These are phyloP conservation scores for Brachyhypopomus gauderio DNA, from an alignment of 2,113 vertebrate species.

Conservation along the genomic window DNA sequence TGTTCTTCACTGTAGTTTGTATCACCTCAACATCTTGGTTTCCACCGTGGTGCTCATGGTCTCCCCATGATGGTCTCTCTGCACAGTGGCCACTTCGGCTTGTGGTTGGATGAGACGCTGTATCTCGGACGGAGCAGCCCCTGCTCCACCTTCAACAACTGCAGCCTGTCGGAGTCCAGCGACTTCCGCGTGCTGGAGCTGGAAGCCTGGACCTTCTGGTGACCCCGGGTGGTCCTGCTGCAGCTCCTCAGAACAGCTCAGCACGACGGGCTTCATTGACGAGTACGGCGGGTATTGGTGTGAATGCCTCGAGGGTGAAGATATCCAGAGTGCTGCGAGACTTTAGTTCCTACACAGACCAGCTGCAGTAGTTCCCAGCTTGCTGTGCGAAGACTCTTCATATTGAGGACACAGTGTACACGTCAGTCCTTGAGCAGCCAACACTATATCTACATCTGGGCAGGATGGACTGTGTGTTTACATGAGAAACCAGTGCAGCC, in stretches of 20 bases:
- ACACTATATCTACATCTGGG: background rate
- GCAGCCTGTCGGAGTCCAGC: constrained; percentile 73
- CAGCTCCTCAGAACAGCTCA: background rate
- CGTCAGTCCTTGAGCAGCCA: background rate
- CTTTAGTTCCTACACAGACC: background rate
- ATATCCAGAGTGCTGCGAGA: background rate
- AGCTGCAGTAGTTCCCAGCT: background rate
- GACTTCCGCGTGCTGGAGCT: constrained; percentile 79
- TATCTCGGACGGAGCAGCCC: constrained; percentile 77
- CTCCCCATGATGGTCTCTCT: background rate
- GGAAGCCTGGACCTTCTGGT: constrained; percentile 80
- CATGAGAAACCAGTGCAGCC: background rate
- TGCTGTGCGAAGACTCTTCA: background rate
- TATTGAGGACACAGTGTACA: background rate
- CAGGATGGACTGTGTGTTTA: background rate
- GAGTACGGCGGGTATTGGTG: background rate
- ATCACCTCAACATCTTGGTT: no score
- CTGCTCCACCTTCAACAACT: constrained; percentile 80
- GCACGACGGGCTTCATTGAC: background rate
- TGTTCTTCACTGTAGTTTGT: no score
- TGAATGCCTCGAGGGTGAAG: background rate
- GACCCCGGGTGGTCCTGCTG: constrained; percentile 36
- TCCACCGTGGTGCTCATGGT: background rate
- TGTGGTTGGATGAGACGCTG: constrained; percentile 80
- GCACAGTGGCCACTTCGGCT: constrained; percentile 78